Base-by-base conservation (phyloP, 2,797 vertebrate genomes). In the Rhinoraja longicauda region DNA sequence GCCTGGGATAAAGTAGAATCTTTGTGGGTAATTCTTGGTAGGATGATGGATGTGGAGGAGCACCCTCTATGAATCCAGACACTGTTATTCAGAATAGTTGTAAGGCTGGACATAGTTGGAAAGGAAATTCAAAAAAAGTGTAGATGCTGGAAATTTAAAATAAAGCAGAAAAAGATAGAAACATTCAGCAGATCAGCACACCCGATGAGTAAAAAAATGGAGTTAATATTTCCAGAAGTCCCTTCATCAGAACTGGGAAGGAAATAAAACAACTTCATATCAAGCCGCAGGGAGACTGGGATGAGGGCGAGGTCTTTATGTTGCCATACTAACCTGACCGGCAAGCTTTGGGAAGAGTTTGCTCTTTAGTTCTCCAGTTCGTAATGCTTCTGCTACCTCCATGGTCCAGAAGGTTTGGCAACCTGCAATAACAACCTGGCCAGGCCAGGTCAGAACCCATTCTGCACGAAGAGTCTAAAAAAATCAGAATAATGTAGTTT, bases 321-420 rank as follows among this genome's bases (percentile, higher is more conserved):
- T 73, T 26, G 78, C 79, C 26, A 93, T 94, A 94, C 94, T 93
- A 93, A 98, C 98, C 97, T 98, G 98, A 94, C 93, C 93, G 93
- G 96, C 96, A 24, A 99, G 96, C 93, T 97, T 96, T 36, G 98
- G 97, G 94, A 97, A 98, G 93, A 99, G 96, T 59, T 93, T 94
- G 36, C 29, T 94, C 12, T 95, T 94, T 93, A 98, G 94, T 94
- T 97, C 96, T 93, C 96, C 95, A 24, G 95, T 95, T 94, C 98
- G 96, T 94, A 99, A 95, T 64, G 98, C 96, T 93, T 97, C 95
- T 77, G 97, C 97, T 45, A 99, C 97, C 93, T 98, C 98, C 62
- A 95, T 93, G 73, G 98, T 99, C 98, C 98, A 98, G 95, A 97
- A 98, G 72, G 97, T 98, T 95, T 99, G 98, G 94, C 97, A 98